Percentiles rank a stretch among this genome's conserved stretches.
Evolutionary conservation across 2,888 invertebrate genomes (phyloP).

Genomic region (Cephus pulcher): DNA sequence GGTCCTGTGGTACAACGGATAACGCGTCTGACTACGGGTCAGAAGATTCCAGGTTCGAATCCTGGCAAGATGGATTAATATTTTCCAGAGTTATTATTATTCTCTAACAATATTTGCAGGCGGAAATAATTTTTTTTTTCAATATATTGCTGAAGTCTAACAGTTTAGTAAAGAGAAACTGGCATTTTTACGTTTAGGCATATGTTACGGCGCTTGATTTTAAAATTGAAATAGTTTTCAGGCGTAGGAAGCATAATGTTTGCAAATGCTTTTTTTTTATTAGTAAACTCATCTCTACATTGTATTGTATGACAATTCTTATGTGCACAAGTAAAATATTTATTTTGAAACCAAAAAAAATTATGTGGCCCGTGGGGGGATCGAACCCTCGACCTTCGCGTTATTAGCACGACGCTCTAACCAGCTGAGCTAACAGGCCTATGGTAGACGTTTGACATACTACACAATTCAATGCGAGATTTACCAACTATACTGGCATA

Average conservation of each 20-base stretch:
- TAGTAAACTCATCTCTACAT: background rate
- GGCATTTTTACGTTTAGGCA: background rate
- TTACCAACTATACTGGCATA: background rate
- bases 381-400: slow-evolving; percentile 40
- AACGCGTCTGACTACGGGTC: slow-evolving; percentile 56
- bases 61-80: slow-evolving; percentile 54
- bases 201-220: background rate
- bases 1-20: slow-evolving; percentile 60
- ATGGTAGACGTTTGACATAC: background rate
- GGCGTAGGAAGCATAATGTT: background rate
- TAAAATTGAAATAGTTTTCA: no score
- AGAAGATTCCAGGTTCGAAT: slow-evolving; percentile 60
- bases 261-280: background rate
- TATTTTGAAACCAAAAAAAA: background rate
- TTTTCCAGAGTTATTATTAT: slow-evolving; percentile 30
- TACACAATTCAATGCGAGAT: background rate
- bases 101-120: background rate
- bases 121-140: background rate
- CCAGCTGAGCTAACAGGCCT: slow-evolving; percentile 19
- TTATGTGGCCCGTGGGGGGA: slow-evolving; percentile 31
- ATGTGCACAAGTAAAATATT: background rate
- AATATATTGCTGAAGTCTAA: background rate
- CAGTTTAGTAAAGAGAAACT: background rate
- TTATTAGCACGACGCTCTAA: slow-evolving; percentile 25
- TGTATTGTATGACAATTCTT: background rate